These are phyloP conservation scores for Sarotherodon lohbergeri DNA, from an alignment of 2,113 vertebrate genomes.

Conservation along the genomic window DNA sequence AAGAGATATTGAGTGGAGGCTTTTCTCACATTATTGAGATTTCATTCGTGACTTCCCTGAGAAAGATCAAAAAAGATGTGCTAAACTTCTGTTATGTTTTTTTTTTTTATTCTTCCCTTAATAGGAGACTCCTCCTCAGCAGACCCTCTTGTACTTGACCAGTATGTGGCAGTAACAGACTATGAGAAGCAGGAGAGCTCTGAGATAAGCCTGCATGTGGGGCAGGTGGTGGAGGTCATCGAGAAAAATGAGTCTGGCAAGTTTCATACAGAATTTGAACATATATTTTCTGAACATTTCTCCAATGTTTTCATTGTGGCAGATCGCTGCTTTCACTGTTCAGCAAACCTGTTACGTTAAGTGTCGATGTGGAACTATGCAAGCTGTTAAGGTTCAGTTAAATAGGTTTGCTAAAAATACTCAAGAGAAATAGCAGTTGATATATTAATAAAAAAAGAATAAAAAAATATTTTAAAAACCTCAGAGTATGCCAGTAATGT, in stretches of 20 bases:
- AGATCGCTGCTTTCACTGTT: background rate
- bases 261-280: background rate
- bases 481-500: background rate
- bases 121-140: constrained; percentile 77
- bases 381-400: background rate
- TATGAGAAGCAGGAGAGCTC: constrained; percentile 98
- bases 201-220: constrained; percentile 92
- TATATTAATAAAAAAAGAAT: background rate
- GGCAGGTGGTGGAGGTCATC: constrained; percentile 97
- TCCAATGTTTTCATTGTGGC: background rate
- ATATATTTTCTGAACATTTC: background rate
- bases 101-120: background rate
- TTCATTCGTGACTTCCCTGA: background rate
- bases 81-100: background rate
- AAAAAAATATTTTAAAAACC: background rate
- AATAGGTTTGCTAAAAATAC: background rate
- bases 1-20: constrained; percentile 16
- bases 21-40: constrained; percentile 25
- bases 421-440: background rate
- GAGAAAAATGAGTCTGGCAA: constrained; percentile 98
- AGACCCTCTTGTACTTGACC: constrained; percentile 89
- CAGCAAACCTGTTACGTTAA: background rate
- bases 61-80: background rate
- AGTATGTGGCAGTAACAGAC: constrained; percentile 92
- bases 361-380: background rate